phyloP scores from a whole-genome alignment of 1,140 invertebrate species.

The fruit fly (Drosophila melanogaster) region Release_6_plus_ISO1_MT NT_033777.3:7899501-7900000 shows the following conservation, averaged over 20 bases:
- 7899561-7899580: slow-evolving; percentile 91
- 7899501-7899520: slow-evolving; percentile 92
- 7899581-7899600: slow-evolving; percentile 89
- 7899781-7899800: slow-evolving; percentile 91
- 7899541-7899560: slow-evolving; percentile 88
- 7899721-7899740: slow-evolving; percentile 94
- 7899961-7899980: slow-evolving; percentile 94
- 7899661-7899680: slow-evolving; percentile 90
- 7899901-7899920: slow-evolving; percentile 93
- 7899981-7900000: slow-evolving; percentile 92
- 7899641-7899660: slow-evolving; percentile 90
- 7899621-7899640: slow-evolving; percentile 92
- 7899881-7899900: slow-evolving; percentile 94
- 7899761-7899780: slow-evolving; percentile 91
- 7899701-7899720: slow-evolving; percentile 91
- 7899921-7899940: slow-evolving; percentile 93
- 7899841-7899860: slow-evolving; percentile 94
- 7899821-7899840: slow-evolving; percentile 93
- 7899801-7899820: slow-evolving; percentile 91
- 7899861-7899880: slow-evolving; percentile 93
- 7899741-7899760: slow-evolving; percentile 93
- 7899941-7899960: slow-evolving; percentile 92
- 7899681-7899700: slow-evolving; percentile 91
- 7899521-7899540: slow-evolving; percentile 89
- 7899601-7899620: slow-evolving; percentile 90